phyloP scores from a whole-genome alignment of 2,113 vertebrate genomes.

The Anser cygnoides region DNA sequence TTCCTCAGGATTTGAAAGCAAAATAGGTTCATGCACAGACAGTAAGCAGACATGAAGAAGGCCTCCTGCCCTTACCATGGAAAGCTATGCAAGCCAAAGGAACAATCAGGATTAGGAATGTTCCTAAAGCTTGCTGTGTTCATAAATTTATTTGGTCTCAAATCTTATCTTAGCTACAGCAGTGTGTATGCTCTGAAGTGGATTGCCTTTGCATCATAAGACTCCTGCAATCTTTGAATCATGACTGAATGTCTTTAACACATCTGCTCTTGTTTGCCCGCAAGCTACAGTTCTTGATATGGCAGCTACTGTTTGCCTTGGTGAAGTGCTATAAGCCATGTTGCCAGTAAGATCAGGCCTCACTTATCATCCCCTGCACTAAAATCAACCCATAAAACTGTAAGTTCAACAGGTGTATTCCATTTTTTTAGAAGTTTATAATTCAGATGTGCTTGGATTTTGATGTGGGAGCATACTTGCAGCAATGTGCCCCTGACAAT shows the following conservation, averaged over 20 bases:
- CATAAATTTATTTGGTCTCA: neutral
- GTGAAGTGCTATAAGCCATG: neutral
- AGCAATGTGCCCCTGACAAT: neutral
- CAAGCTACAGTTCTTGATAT: neutral
- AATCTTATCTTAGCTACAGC: neutral
- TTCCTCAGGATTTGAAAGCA: neutral
- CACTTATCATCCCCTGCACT: neutral
- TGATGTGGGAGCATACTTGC: neutral
- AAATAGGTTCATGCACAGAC: neutral
- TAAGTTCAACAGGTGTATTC: neutral
- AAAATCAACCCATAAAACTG: neutral
- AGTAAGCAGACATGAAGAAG: neutral
- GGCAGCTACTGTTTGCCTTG: neutral
- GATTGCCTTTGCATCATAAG: neutral
- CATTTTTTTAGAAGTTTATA: neutral
- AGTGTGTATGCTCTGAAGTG: neutral
- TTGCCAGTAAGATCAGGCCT: neutral
- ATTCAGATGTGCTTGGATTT: neutral
- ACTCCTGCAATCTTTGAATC: neutral
- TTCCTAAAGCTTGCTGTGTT: neutral
- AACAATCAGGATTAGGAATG: neutral
- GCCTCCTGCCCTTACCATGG: neutral
- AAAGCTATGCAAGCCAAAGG: neutral
- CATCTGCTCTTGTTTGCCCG: neutral
- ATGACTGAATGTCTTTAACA: neutral